Evolutionary conservation across 1,140 invertebrate species (phyloP).

Genomic region (Drosophila subpulchrella): DNA sequence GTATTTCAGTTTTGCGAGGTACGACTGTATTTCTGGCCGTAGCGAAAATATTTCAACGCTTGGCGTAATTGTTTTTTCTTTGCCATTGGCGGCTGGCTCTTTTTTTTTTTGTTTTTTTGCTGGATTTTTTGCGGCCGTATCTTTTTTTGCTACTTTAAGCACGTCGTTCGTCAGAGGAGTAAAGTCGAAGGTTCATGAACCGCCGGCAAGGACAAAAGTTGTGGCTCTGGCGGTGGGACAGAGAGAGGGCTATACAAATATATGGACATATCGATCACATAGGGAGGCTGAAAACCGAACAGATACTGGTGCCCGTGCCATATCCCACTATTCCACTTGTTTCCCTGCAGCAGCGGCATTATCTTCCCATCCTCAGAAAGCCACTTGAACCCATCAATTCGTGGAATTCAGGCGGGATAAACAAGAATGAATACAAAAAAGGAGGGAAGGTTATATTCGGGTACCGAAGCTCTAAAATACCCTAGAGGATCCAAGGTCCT

Average conservation of each 20-base stretch:
- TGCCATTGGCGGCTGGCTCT: conserved; percentile 18
- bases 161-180: conserved; percentile 65
- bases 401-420: conserved; percentile 21
- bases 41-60: conserved; percentile 36
- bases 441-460: background rate
- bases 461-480: background rate
- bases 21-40: conserved; percentile 8
- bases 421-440: background rate
- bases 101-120: conserved; percentile 20
- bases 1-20: conserved; percentile 24
- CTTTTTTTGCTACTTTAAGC: conserved; percentile 64
- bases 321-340: conserved; percentile 31
- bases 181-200: conserved; percentile 70
- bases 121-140: conserved; percentile 40
- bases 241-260: background rate
- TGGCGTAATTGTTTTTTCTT: conserved; percentile 46
- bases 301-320: conserved; percentile 20
- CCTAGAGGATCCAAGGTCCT: background rate
- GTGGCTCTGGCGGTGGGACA: conserved; percentile 15
- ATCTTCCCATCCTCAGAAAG: conserved; percentile 9
- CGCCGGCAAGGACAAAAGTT: conserved; percentile 71
- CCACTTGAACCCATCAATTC: conserved; percentile 35
- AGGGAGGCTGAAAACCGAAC: conserved; percentile 51
- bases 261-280: conserved; percentile 65
- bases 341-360: conserved; percentile 9